A percentile compares a stretch with the other conserved stretches of the same genome.
Conservation (phyloP, 2,888 invertebrate species). For the Orthosia gracilis region DNA sequence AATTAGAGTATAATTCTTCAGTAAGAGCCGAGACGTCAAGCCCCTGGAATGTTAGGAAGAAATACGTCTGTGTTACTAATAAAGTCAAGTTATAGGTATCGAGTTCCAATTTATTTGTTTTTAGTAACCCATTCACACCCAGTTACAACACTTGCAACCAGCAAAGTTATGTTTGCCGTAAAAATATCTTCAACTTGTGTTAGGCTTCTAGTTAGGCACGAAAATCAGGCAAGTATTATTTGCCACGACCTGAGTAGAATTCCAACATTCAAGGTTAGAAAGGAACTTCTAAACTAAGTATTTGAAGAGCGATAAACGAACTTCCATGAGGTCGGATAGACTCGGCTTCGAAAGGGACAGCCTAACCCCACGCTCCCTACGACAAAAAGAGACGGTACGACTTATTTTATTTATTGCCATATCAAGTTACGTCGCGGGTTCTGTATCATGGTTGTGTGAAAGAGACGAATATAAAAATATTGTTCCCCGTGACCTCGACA, state of each 20-base stretch:
- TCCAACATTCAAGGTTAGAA: conserved; percentile 86
- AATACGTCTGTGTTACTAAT: conserved; percentile 5
- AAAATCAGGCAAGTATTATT: conserved; percentile 59
- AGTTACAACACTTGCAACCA: conserved; percentile 16
- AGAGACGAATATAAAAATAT: conserved; percentile 78
- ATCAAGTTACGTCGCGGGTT: conserved; percentile 83
- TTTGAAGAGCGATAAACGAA: conserved; percentile 88
- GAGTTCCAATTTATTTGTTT: conserved; percentile 41
- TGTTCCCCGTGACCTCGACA: conserved; percentile 73
- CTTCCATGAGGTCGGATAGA: conserved; percentile 78
- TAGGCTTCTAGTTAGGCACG: conserved; percentile 10
- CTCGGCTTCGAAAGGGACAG: conserved; percentile 75
- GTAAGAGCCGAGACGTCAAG: neutral
- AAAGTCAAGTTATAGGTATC: conserved; percentile 9
- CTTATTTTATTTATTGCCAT: conserved; percentile 88
- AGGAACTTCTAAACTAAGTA: conserved; percentile 86
- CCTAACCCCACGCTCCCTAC: conserved; percentile 38
- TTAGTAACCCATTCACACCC: conserved; percentile 23
- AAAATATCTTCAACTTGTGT: conserved; percentile 29
- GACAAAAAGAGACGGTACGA: conserved; percentile 72
- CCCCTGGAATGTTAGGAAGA: neutral
- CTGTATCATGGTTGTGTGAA: conserved; percentile 75
- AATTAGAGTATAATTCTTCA: conserved; percentile 17
- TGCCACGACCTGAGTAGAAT: conserved; percentile 75
- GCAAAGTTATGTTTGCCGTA: conserved; percentile 23